Evolutionary conservation across 2,797 vertebrate genomes (phyloP).

Genomic region (Momotus momota): DNA sequence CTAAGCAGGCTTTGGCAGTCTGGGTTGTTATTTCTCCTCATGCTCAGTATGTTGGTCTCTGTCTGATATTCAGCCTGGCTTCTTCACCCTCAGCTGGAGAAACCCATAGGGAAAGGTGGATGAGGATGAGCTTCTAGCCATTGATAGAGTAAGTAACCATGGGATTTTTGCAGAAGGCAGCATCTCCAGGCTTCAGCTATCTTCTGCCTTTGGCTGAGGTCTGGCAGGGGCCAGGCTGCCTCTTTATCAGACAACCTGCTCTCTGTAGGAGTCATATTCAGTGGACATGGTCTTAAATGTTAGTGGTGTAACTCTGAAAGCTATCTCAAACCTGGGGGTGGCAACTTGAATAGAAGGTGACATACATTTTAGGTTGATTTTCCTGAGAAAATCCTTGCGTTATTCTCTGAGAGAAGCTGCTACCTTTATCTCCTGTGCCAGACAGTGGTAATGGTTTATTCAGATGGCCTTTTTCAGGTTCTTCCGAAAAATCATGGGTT

Average conservation of each 20-base stretch:
- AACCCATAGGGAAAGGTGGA: neutral
- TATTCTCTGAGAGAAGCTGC: neutral
- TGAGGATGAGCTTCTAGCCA: neutral
- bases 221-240: neutral
- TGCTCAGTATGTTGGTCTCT: neutral
- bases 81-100: neutral
- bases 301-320: neutral
- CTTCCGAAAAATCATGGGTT: neutral
- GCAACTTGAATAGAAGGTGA: neutral
- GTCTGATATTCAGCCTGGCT: neutral
- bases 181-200: neutral
- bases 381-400: neutral
- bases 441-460: neutral
- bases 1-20: neutral
- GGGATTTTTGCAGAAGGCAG: neutral
- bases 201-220: neutral
- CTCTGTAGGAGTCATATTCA: neutral
- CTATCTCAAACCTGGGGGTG: neutral
- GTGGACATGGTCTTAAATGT: neutral
- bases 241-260: neutral
- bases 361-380: neutral
- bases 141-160: accelerated
- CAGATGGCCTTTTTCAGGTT: neutral
- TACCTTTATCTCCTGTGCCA: neutral
- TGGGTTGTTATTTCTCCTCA: neutral